Base-by-base conservation (phyloP, 2,888 invertebrate species). In the Acrobasis repandana region DNA sequence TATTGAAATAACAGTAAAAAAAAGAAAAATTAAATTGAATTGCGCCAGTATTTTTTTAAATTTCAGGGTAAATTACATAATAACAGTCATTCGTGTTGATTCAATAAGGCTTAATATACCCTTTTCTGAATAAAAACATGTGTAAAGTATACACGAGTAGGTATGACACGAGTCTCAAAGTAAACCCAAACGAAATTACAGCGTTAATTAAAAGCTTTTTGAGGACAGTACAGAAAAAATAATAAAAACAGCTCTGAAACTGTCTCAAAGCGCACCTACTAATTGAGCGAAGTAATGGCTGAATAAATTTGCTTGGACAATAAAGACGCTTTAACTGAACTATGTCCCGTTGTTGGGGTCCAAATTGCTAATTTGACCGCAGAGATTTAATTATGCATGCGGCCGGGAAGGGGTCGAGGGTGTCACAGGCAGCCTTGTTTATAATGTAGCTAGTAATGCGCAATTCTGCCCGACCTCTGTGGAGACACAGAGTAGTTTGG, bases 371-470 rank as follows among this genome's bases (percentile, higher is more conserved):
- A 90, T 91, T 92, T 90, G 88, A 88, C 90, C 90, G 86, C 88
- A 79, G 82, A 88, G 88, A 91, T 90, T 91, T 90, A 91, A 92
- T 92, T 92, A 92, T 91, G 90, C 89, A 92, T 90, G 84, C 88
- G 83, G 79, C 76, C 73, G 82, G 80, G 85, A 78, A 65, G 82
- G 83, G 82, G 84, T 82, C 79, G 87, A 83, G 85, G 86, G 83
- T 88, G 88, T 88, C 89, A 86, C 88, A 75, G 80, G 70, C 88
- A 85, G 83, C 79, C 85, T 90, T 90, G 89, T 90, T 90, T 90
- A 90, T 90, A 90, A 90, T 90, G 87, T 90, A 90, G 83, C 87
- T 82, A 86, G 87, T 85, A 87, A 89, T 85, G 87, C 86, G 85
- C 86, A 85, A 86, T 86, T 85, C 85, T 72, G 81, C 80, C 83